Evolutionary conservation across 2,797 vertebrate species (phyloP).

Genomic region (Microhierax caerulescens): DNA sequence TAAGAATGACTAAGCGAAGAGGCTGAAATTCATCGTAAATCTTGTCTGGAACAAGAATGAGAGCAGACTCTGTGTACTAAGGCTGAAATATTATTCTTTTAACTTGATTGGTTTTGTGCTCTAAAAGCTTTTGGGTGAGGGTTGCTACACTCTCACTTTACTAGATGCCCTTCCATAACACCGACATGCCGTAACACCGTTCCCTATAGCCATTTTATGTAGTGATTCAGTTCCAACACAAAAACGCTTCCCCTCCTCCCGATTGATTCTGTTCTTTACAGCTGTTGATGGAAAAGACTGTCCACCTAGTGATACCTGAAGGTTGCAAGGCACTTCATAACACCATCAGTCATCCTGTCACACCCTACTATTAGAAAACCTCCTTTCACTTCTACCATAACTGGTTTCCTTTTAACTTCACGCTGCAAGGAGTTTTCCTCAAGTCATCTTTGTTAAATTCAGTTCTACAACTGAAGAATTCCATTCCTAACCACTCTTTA

Average conservation of each 20-base stretch:
- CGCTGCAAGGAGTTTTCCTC: slow-evolving; percentile 12
- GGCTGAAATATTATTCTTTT: slow-evolving; percentile 24
- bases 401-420: slow-evolving; percentile 34
- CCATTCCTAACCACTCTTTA: neutral
- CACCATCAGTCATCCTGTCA: neutral
- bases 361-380: neutral
- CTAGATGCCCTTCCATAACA: neutral
- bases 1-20: neutral
- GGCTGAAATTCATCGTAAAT: neutral
- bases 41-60: neutral
- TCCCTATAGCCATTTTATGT: neutral
- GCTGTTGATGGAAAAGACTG: slow-evolving; percentile 3
- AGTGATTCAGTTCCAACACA: neutral
- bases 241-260: neutral
- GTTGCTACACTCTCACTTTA: neutral
- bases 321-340: neutral
- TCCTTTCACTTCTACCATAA: neutral
- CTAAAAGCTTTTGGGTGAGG: neutral
- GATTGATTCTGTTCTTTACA: neutral
- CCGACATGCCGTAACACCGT: neutral
- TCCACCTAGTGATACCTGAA: neutral
- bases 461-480: neutral
- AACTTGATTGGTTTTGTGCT: neutral
- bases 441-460: slow-evolving; percentile 1
- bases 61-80: neutral